These are phyloP conservation scores for Neopipo cinnamomea DNA, from an alignment of 2,113 vertebrate species.

Conservation along the genomic window DNA sequence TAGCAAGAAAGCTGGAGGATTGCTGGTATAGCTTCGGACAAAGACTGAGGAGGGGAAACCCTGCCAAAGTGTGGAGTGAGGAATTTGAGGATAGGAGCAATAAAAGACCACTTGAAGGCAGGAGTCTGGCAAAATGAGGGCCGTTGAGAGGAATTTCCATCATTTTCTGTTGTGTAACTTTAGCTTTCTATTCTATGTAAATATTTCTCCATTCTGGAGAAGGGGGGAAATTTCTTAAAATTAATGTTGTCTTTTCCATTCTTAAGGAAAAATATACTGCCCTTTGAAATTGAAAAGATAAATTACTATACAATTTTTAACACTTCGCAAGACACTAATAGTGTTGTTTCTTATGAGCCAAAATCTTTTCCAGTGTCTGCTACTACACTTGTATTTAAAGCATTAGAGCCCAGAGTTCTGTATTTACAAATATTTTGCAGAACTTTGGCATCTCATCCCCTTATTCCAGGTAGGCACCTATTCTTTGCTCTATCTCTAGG, in stretches of 20 bases:
- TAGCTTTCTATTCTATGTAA: constrained; percentile 11
- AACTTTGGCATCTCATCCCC: neutral
- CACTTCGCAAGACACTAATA: neutral
- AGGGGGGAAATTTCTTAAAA: neutral
- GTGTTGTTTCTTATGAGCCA: neutral
- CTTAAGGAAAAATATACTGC: neutral
- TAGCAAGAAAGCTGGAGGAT: constrained; percentile 5
- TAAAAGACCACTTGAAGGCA: constrained; percentile 23
- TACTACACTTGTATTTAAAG: neutral
- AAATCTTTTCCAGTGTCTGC: neutral
- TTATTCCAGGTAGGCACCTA: neutral
- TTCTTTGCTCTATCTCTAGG: neutral
- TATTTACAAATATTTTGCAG: neutral
- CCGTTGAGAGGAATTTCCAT: neutral
- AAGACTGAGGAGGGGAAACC: neutral
- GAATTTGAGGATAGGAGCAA: constrained; percentile 38
- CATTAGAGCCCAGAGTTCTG: neutral
- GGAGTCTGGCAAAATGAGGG: neutral
- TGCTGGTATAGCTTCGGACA: neutral
- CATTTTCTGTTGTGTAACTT: neutral
- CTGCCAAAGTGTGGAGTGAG: neutral
- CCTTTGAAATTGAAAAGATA: neutral
- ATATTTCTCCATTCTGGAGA: neutral
- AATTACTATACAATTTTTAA: neutral
- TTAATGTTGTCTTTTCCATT: neutral